Base-by-base conservation (phyloP, 2,113 vertebrate genomes). In the Spermophilus dauricus region DNA sequence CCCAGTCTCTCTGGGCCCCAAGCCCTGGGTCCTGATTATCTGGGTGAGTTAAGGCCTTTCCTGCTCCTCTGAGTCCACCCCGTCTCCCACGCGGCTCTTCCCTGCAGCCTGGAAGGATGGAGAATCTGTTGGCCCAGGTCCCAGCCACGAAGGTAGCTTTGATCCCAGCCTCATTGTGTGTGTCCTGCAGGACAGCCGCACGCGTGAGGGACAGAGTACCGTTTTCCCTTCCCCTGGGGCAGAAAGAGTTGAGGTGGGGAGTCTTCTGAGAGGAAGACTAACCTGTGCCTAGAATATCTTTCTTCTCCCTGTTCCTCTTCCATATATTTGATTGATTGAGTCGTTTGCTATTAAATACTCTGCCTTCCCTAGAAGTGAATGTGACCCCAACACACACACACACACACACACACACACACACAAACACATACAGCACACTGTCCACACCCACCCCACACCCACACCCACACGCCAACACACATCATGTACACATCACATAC, bases 111-210 rank as follows among this genome's bases (percentile, higher is more conserved):
- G 16, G 70, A 22, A 13, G 3, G 32, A 82, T 30, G 32, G 1
- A 22, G 72, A 45, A 56, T 82, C 39, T 95, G 32, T 18, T 70
- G 63, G 32, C 34, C 77, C 18, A 13, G 18, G 22, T 77, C 2
- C 13, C 30, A 67, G n/a, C 18, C 18, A 28, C 32, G 6, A 45
- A 10, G 17, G 9, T 1, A 16, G 67, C 28, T 61, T 45, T 48
- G 69, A 37, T 17, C 22, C 32, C 3, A 73, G 45, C 3, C 48
- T 73, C 1, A 0, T 5, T 7, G 10, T 26, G 42, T 20, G 13
- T 30, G 48, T 11, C 4, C 48, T 26, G 1, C 0, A 2, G 22
- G 45, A 20, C 3, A 42, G 18, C 3, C 8, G 4, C 28, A 78
- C 42, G 82, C 11, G 24, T 1, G 0, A 93, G 1, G 58, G 32